These are phyloP conservation scores for Ianthella basta DNA, from an alignment of 37 sponge, comb jelly and placozoan species.

Conservation along the genomic window DNA sequence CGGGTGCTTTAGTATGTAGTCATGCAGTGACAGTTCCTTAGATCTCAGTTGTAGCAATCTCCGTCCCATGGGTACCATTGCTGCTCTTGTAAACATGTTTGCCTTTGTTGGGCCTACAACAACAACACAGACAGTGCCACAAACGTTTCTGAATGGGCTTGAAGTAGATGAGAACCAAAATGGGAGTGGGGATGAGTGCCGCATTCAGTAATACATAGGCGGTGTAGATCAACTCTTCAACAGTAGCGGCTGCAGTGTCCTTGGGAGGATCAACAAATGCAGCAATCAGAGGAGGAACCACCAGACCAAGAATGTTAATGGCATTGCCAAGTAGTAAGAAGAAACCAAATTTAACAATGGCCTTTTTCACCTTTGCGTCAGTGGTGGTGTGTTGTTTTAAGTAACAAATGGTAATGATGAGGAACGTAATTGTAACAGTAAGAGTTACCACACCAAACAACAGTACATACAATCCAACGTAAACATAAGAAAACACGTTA, in stretches of 20 bases:
- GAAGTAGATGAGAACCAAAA: background rate
- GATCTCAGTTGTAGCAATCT: no score
- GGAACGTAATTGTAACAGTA: background rate
- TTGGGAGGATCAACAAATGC: no score
- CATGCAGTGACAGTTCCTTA: no score
- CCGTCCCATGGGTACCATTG: no score
- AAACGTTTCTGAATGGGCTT: background rate
- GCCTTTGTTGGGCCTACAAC: background rate
- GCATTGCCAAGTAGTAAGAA: background rate
- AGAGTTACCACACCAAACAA: background rate
- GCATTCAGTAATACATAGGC: background rate
- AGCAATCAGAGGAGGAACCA: no score
- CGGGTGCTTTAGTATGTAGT: no score
- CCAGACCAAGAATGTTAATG: no score
- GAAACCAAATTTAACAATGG: slow-evolving; percentile 9
- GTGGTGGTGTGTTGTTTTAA: background rate
- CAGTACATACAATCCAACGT: no score
- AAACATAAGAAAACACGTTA: no score
- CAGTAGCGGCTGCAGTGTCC: no score
- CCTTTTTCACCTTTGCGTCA: background rate
- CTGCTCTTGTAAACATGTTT: no score
- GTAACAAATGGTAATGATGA: background rate
- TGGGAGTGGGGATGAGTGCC: slow-evolving; percentile 8
- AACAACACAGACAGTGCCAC: background rate
- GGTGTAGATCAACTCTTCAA: background rate